Base-by-base conservation (phyloP, 2,797 vertebrate species). In the Helarctos malayanus region DNA sequence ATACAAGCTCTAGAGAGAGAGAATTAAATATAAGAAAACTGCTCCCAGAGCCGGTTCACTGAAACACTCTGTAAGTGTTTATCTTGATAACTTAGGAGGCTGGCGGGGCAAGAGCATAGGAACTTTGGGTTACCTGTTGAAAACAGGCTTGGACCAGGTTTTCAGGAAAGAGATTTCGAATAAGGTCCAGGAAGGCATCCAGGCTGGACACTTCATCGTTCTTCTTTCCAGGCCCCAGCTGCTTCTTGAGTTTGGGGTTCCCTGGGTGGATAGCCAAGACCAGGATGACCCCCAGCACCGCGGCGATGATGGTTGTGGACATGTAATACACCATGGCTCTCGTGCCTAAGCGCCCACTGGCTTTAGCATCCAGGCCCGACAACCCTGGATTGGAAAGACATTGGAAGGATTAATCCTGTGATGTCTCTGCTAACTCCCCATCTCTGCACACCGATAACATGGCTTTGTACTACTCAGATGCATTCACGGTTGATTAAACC, bases 281-380 rank as follows among this genome's bases (percentile, higher is more conserved):
- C 97, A 99, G 98, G 98, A 99, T 99, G 97, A 99, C 99, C 11
- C 99, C 99, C 97, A 99, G 98, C 92, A 99, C 93, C 7, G 99
- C 99, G n/a, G 99, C 99, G 32, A 99, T 99, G 94, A 99, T 91
- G 80, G 99, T 99, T 27, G 99, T 99, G 91, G 98, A 94, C 99
- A 99, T 99, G 97, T 99, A 99, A 98, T 99, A 99, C 35, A 99
- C 98, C 99, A 99, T 99, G 95, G 99, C 99, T 98, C 99, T 99
- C 16, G 99, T 99, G 87, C 99, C 99, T 95, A 99, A 91, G 75
- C 99, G 99, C 75, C 99, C 99, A 47, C 99, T 99, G 94, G 99
- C 99, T 98, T 99, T 99, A 97, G 99, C 99, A 97, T 99, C 99
- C 98, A 99, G 98, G 96, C 99, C 99, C 32, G 99, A 98, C 92